Evolutionary conservation across 2,888 invertebrate species (phyloP).

Genomic region (Aspidiotus destructor): DNA sequence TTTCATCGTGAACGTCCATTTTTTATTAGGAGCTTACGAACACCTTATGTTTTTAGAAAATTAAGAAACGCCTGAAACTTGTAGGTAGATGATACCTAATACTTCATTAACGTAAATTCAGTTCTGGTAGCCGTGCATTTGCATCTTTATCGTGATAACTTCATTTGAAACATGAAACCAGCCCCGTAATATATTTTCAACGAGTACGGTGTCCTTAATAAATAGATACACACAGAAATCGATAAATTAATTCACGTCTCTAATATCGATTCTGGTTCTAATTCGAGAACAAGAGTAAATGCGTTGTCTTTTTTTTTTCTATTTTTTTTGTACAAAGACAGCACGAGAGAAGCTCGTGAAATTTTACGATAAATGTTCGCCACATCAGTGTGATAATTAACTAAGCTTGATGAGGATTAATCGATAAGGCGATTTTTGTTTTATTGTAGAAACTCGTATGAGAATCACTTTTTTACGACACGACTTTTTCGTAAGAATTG

Average conservation of each 20-base stretch:
- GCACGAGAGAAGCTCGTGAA: too few species aligned
- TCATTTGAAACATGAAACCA: conserved; percentile 32
- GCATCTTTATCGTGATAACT: conserved; percentile 33
- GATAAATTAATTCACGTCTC: conserved; percentile 31
- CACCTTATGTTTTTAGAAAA: conserved; percentile 21
- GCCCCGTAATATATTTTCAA: conserved; percentile 31
- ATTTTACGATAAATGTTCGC: too few species aligned
- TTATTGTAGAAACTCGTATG: too few species aligned
- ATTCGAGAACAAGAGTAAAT: background rate
- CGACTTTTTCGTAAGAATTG: too few species aligned
- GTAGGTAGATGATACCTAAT: conserved; percentile 32
- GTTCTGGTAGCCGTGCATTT: conserved; percentile 31
- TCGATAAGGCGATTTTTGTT: too few species aligned
- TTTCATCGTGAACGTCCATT: too few species aligned
- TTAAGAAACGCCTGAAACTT: conserved; percentile 22
- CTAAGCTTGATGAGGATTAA: too few species aligned
- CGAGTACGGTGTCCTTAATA: conserved; percentile 27
- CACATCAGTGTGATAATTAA: too few species aligned
- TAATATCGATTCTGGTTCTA: conserved; percentile 28
- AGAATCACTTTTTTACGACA: too few species aligned
- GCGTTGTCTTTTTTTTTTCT: too few species aligned
- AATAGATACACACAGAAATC: conserved; percentile 23
- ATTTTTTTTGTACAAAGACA: too few species aligned
- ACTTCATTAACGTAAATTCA: conserved; percentile 32
- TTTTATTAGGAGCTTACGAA: background rate